Conservation (phyloP, 2,797 vertebrate genomes). For the Syngnathus rostellatus region DNA sequence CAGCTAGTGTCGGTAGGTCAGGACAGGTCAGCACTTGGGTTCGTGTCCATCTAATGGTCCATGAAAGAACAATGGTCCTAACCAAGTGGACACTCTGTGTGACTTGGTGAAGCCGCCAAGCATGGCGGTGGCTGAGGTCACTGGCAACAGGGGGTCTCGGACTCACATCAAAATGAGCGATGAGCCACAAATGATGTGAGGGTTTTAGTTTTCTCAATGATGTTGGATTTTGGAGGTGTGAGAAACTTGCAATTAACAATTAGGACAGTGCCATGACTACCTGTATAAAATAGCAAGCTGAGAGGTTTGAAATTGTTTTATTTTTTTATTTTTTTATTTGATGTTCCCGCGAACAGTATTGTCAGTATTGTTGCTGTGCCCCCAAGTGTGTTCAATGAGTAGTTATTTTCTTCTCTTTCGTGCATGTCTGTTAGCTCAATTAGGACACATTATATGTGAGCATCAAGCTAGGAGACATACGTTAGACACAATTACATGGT, state of each 20-base stretch:
- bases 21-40: slow-evolving; percentile 66
- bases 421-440: too few relatives aligned
- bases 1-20: slow-evolving; percentile 64
- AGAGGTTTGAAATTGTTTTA: neutral
- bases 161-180: slow-evolving; percentile 14
- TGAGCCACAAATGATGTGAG: slow-evolving; percentile 6
- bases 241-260: neutral
- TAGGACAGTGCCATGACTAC: neutral
- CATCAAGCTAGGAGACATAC: neutral
- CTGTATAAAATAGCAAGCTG: neutral
- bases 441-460: neutral
- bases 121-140: slow-evolving; percentile 15
- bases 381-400: too few relatives aligned
- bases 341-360: too few relatives aligned
- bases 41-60: slow-evolving; percentile 75
- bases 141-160: neutral
- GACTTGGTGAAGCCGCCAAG: slow-evolving; percentile 15
- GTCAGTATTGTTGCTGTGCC: too few relatives aligned
- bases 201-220: neutral
- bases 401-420: too few relatives aligned
- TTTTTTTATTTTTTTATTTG: too few relatives aligned
- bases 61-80: slow-evolving; percentile 61
- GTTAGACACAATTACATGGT: neutral
- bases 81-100: slow-evolving; percentile 38
- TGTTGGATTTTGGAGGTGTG: neutral